phyloP scores from a whole-genome alignment of 2,113 vertebrate species.

The Anthoscopus minutus region DNA sequence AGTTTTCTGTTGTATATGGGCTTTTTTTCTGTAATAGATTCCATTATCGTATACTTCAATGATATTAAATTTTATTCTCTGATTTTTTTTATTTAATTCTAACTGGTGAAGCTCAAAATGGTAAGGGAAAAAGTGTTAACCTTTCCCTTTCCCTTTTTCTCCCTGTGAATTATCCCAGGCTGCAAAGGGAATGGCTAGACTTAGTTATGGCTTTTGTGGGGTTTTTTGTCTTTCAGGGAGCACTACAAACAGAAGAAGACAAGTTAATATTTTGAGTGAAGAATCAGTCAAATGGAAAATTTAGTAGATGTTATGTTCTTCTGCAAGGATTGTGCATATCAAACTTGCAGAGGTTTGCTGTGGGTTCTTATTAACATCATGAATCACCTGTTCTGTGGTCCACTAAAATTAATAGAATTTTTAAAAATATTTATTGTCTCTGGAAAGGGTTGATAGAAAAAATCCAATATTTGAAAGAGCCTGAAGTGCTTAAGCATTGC shows the following conservation, averaged over 20 bases:
- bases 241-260: neutral
- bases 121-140: neutral
- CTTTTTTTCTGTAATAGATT: neutral
- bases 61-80: neutral
- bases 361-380: neutral
- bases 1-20: accelerated
- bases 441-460: neutral
- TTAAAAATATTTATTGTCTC: neutral
- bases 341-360: neutral
- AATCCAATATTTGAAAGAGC: neutral
- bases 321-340: accelerated
- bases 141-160: neutral
- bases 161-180: neutral
- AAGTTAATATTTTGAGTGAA: neutral
- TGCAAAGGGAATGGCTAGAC: neutral
- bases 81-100: neutral
- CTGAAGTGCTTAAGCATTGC: neutral
- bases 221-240: neutral
- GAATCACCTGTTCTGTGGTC: neutral
- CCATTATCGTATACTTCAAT: neutral
- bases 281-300: neutral
- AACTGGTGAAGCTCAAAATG: neutral
- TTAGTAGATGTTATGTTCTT: neutral
- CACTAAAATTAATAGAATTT: neutral
- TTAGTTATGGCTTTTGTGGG: neutral